Conservation (phyloP, 2,888 invertebrate genomes). For the Minunthozetes semirufus region DNA sequence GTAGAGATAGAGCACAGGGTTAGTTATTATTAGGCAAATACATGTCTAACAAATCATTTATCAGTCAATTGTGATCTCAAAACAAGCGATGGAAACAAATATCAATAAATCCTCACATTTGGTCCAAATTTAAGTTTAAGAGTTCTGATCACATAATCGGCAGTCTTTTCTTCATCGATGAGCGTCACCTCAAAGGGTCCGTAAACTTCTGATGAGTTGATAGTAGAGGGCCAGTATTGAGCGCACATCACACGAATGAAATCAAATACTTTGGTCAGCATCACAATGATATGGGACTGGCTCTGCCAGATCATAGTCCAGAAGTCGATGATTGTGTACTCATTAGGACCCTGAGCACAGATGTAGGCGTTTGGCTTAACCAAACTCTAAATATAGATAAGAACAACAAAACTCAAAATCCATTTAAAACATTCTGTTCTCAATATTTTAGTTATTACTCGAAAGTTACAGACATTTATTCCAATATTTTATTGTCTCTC, state of each 20-base stretch:
- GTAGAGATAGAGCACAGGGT: too few relatives aligned
- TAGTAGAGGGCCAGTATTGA: conserved; percentile 94
- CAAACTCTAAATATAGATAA: conserved; percentile 59
- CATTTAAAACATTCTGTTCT: not conserved
- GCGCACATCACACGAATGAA: conserved; percentile 99
- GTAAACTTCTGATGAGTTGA: conserved; percentile 71
- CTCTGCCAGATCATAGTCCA: conserved; percentile 92
- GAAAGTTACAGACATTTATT: conserved; percentile 1
- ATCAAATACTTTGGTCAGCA: conserved; percentile 98
- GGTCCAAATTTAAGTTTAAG: conserved; percentile 51
- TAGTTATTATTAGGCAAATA: too few relatives aligned
- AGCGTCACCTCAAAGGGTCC: conserved; percentile 86
- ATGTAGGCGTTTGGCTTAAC: conserved; percentile 62
- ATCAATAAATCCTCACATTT: not conserved
- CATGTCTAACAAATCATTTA: not conserved
- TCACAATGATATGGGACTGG: conserved; percentile 92
- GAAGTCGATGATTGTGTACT: conserved; percentile 86
- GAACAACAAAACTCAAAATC: not conserved
- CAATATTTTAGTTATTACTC: not conserved
- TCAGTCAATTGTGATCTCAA: too few relatives aligned
- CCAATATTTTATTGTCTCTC: too few relatives aligned
- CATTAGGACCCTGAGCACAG: conserved; percentile 79
- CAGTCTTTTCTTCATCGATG: conserved; percentile 77
- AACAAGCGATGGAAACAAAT: too few relatives aligned
- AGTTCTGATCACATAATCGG: conserved; percentile 88